Evolutionary conservation across 2,888 invertebrate species (phyloP), one percentile per base, ranked within the genome.

Genomic region (Drosophila ezoana): DNA sequence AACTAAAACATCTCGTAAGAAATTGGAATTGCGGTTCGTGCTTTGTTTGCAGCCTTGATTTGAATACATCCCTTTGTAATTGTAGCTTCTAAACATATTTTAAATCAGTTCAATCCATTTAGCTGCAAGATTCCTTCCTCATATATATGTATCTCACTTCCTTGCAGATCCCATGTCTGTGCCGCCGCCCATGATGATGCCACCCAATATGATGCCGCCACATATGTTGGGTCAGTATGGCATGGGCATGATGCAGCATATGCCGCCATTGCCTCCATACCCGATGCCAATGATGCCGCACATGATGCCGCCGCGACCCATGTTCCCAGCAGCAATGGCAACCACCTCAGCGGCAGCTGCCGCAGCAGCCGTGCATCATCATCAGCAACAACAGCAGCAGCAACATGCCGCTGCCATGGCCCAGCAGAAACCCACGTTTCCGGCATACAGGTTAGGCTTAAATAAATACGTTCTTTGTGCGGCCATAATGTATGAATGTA

Each of bases 261-360:
- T 96, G 94, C 95, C 95, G 64, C 93, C 92, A 41, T 94, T 94
- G 94, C 95, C 95, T 72, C 96, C 95, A 16, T 96, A 95, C 89
- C 96, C 97, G 95, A 94, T 94, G 93, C 93, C 92, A 14, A 93
- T 94, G 93, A 93, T 94, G 93, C 93, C 93, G 23, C 92, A 92
- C 60, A 87, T 92, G 90, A 94, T 94, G 72, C 94, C 94, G 2
- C 92, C 94, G 2, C 95, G 97, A 91, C 97, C 97, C 2, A 92
- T 98, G 61, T 98, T 98, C 92, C 97, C 95, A 0, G 95, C 95
- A 64, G 95, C 95, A 41, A 94, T 95, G 20, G 93, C 94, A 9
- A 93, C 95, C 0, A 95, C 96, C 60, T 95, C 95, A 47, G 94
- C 93, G 11, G 93, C 93, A 44, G 92, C 90, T 11, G 90, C 90